These are phyloP conservation scores for Andrena hattorfiana DNA, from an alignment of 2,888 invertebrate species.

Conservation along the genomic window DNA sequence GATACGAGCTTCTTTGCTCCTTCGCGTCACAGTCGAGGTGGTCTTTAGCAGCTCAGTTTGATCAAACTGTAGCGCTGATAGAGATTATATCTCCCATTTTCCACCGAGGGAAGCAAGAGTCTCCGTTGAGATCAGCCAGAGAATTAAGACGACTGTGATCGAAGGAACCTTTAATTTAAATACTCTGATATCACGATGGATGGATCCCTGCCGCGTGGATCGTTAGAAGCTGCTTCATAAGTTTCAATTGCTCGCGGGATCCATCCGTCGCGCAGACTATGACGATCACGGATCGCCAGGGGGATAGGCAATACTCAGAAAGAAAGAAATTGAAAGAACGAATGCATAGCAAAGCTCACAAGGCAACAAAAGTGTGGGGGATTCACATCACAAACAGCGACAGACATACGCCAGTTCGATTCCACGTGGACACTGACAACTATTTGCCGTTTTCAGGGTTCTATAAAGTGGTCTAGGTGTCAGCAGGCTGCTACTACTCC, in stretches of 20 bases:
- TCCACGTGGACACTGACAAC: slow-evolving; percentile 48
- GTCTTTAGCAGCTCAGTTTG: not conserved
- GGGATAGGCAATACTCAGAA: slow-evolving; percentile 41
- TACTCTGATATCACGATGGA: slow-evolving; percentile 32
- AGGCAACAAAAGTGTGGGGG: slow-evolving; percentile 64
- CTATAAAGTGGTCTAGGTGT: not conserved
- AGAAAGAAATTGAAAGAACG: slow-evolving; percentile 64
- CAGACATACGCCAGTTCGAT: slow-evolving; percentile 52
- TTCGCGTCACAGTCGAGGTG: slow-evolving; percentile 28
- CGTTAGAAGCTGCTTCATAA: not conserved
- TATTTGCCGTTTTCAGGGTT: slow-evolving; percentile 20
- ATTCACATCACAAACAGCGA: slow-evolving; percentile 58
- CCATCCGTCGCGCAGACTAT: slow-evolving; percentile 31
- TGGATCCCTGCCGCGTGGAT: slow-evolving; percentile 10
- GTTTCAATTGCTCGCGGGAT: not conserved
- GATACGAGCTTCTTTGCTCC: not conserved
- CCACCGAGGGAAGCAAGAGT: not conserved
- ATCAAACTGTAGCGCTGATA: not conserved
- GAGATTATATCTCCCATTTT: not conserved
- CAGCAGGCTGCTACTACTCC: not conserved
- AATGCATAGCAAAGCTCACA: slow-evolving; percentile 67
- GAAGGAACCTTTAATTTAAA: slow-evolving; percentile 23
- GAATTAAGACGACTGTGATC: slow-evolving; percentile 30
- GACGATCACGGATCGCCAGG: slow-evolving; percentile 45
- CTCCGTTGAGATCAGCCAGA: not conserved